Percentiles rank a stretch among this genome's conserved stretches.
Conservation (phyloP, 1,140 invertebrate species). For the Ridgeia piscesae region DNA sequence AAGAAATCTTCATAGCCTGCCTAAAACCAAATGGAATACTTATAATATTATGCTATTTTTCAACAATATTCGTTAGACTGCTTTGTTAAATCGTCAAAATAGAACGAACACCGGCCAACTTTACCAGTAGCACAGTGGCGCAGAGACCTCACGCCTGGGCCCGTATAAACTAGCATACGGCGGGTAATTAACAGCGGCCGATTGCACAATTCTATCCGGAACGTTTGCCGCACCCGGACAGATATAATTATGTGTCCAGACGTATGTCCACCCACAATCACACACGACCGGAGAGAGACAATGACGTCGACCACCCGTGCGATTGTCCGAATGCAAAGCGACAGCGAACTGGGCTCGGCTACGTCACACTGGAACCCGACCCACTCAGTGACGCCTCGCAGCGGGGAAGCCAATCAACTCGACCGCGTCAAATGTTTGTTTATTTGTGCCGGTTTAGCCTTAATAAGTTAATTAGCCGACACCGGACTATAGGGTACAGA, state of each 20-base stretch:
- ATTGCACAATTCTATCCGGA: slow-evolving; percentile 5
- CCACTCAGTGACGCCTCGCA: not conserved
- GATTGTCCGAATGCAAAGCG: not conserved
- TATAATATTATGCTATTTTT: no score
- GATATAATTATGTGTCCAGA: not conserved
- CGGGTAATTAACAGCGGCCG: not conserved
- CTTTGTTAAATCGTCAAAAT: no score
- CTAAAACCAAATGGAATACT: no score
- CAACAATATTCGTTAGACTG: no score
- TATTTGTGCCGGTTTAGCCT: not conserved
- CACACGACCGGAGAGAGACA: not conserved
- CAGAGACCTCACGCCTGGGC: not conserved
- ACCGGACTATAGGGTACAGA: not conserved
- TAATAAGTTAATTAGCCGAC: slow-evolving; percentile 1
- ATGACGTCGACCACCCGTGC: not conserved
- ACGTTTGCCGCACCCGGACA: not conserved
- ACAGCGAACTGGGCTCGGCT: not conserved
- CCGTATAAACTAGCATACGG: not conserved
- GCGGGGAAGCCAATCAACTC: not conserved
- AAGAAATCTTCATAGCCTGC: no score
- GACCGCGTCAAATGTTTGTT: not conserved
- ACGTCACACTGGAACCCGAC: not conserved
- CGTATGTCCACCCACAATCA: not conserved
- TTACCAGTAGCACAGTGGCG: no score
- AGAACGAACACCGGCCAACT: no score